phyloP scores from a whole-genome alignment of 2,888 invertebrate genomes.

The Drosophila limbata region DNA sequence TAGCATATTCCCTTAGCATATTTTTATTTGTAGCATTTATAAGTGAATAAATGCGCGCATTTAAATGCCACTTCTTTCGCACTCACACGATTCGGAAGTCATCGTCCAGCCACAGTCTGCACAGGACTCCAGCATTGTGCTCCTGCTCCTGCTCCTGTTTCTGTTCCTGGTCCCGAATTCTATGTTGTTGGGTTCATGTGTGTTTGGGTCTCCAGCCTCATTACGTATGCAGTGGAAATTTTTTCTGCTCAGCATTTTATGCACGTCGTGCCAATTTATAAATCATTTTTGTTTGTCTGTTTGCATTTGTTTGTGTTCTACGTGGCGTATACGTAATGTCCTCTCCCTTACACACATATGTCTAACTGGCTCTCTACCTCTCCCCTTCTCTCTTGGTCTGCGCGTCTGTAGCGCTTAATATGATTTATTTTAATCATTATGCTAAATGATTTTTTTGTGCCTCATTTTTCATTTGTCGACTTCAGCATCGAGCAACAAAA shows the following conservation, averaged over 20 bases:
- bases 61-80: constrained; percentile 75
- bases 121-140: constrained; percentile 9
- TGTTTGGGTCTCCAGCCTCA: constrained; percentile 57
- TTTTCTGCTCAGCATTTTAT: constrained; percentile 81
- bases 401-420: constrained; percentile 38
- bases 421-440: constrained; percentile 82
- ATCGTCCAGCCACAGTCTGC: constrained; percentile 50
- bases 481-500: constrained; percentile 50
- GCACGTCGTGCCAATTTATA: constrained; percentile 84
- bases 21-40: constrained; percentile 80
- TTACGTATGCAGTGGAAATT: constrained; percentile 78
- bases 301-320: constrained; percentile 66
- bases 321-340: constrained; percentile 70
- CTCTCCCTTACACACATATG: constrained; percentile 28
- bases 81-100: constrained; percentile 61
- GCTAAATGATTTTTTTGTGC: constrained; percentile 73
- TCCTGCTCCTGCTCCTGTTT: not conserved
- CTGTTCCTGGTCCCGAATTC: not conserved
- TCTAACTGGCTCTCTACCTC: not conserved
- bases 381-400: constrained; percentile 1
- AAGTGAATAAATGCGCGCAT: constrained; percentile 81
- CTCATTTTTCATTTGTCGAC: constrained; percentile 62
- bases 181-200: constrained; percentile 41
- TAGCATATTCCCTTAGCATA: constrained; percentile 76
- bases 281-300: constrained; percentile 83